A percentile compares a stretch with the other conserved stretches of the same genome.
Evolutionary conservation across 2,888 invertebrate species (phyloP).

Genomic region (Xanthia icteritia): DNA sequence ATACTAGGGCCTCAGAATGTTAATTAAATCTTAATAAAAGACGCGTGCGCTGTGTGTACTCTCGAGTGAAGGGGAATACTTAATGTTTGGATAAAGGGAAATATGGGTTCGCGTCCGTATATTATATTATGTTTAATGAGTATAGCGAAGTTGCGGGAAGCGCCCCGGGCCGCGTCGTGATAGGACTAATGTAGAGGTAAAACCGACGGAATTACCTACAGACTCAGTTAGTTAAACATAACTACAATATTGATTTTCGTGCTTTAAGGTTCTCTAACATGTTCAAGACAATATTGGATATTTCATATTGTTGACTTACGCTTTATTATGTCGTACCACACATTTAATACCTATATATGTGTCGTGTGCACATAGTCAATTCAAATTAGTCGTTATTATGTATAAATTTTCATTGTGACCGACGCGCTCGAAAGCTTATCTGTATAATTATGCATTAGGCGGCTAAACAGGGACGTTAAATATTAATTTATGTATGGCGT

Average conservation of each 20-base stretch:
- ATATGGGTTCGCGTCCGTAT: constrained; percentile 61
- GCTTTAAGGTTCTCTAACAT: constrained; percentile 73
- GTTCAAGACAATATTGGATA: constrained; percentile 77
- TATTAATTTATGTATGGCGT: constrained; percentile 82
- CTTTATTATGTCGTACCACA: constrained; percentile 23
- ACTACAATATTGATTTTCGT: constrained; percentile 79
- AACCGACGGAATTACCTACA: constrained; percentile 76
- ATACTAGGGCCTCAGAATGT: constrained; percentile 61
- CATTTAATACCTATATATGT: not conserved
- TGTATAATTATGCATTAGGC: constrained; percentile 78
- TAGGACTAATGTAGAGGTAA: constrained; percentile 73
- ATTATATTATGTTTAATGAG: constrained; percentile 57
- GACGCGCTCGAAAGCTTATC: constrained; percentile 70
- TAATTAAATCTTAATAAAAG: constrained; percentile 88
- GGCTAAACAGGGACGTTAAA: constrained; percentile 79
- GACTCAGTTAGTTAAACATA: constrained; percentile 76
- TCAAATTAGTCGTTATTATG: constrained; percentile 57
- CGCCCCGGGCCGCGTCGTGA: constrained; percentile 70
- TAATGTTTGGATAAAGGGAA: constrained; percentile 66
- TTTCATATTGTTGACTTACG: constrained; percentile 71
- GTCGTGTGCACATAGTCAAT: constrained; percentile 28
- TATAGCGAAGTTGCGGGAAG: constrained; percentile 63
- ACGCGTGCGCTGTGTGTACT: constrained; percentile 58
- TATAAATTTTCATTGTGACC: constrained; percentile 64
- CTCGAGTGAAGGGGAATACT: constrained; percentile 73